Base-by-base conservation (phyloP, 2,797 vertebrate genomes). In the Melanotaenia parkinsoni region DNA sequence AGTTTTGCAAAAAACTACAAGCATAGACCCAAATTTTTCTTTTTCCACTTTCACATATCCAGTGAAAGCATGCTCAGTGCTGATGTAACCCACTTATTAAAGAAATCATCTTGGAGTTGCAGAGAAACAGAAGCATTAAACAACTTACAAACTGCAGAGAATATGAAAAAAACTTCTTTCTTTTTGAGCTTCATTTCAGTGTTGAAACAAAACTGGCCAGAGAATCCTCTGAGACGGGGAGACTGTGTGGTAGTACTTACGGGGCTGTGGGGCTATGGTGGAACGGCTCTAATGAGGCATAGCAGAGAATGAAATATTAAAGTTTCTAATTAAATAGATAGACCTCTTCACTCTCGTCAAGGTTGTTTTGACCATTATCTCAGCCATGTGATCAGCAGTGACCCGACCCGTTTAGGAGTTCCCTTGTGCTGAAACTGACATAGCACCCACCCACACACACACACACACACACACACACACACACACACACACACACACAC, bases 321-420 rank as follows among this genome's bases (percentile, higher is more conserved):
- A 93, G 91, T 94, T 94, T 94, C 93, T 94, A 94, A 95, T 94
- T 94, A 94, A 94, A 93, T 92, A 89, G 89, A 92, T 85, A 91
- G 92, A 94, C 92, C 92, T 91, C 87, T 89, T 92, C 86, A 88
- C 90, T 91, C 85, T 89, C 47, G 89, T 93, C 93, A 94, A 95
- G 94, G 93, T 94, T 94, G 94, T 94, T 94, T 92, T 89, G 92
- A 82, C 93, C 92, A 94, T 94, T 95, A 94, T 94, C 91, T 90
- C 84, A 80, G 74, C 84, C 86, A 89, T 90, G 91, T 92, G 92
- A 95, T 92, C 90, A 92, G 89, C 85, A 89, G 89, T 89, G 91
- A 93, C 92, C 91, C 35, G 74, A 89, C 83, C 84, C 83, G 72
- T 92, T 90, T 89, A 91, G 89, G 90, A 90, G 85, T 85, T 91